Percentiles rank a stretch among this genome's conserved stretches.
phyloP scores from a whole-genome alignment of 2,113 vertebrate genomes.

The Syngnathoides biaculeatus region DNA sequence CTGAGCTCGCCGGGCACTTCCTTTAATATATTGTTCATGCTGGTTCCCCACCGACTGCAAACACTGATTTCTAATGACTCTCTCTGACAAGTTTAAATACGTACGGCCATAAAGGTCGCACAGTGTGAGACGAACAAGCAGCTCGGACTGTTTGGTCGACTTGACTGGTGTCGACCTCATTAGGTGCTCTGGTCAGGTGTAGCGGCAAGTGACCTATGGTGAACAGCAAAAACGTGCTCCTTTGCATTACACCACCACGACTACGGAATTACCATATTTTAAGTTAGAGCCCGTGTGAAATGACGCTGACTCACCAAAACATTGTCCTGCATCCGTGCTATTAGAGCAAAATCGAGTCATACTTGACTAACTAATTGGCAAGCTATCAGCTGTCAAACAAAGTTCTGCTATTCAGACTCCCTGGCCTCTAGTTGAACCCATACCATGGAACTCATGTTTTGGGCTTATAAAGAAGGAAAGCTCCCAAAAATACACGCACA shows the following conservation, averaged over 20 bases:
- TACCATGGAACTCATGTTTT: conserved; percentile 61
- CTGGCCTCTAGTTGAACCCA: conserved; percentile 62
- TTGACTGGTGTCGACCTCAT: neutral
- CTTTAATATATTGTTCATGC: no score
- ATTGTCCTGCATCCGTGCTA: neutral
- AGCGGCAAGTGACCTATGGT: neutral
- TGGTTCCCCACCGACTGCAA: no score
- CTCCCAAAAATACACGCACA: conserved; percentile 20
- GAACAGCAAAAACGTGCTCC: neutral
- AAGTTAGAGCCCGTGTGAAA: neutral
- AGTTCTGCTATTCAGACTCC: conserved; percentile 50
- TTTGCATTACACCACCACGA: conserved; percentile 10
- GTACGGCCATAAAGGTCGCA: no score
- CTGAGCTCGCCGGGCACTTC: no score
- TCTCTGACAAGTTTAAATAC: no score
- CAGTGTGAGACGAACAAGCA: neutral
- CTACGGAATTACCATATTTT: neutral
- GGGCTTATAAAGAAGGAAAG: conserved; percentile 52
- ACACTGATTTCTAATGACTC: no score
- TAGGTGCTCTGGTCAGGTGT: conserved; percentile 5
- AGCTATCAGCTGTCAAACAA: conserved; percentile 41
- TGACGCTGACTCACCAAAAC: neutral
- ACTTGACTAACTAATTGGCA: conserved; percentile 18
- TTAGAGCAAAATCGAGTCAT: conserved; percentile 13
- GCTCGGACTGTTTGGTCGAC: neutral